Percentiles rank a stretch among this genome's conserved stretches.
phyloP scores from a whole-genome alignment of 2,888 invertebrate species.

The Lissonota sp. region DNA sequence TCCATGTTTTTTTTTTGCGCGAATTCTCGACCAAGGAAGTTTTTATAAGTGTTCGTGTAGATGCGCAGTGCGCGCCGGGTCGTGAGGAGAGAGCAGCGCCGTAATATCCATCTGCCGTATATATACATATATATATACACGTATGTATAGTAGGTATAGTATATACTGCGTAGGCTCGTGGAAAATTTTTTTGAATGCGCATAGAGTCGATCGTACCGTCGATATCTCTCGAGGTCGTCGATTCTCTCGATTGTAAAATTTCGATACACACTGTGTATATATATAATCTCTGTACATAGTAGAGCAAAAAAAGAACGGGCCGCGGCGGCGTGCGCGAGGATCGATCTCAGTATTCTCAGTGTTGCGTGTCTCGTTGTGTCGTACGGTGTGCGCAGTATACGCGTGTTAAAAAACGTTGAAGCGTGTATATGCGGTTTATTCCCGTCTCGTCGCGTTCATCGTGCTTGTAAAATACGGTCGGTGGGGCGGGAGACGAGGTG shows the following conservation, averaged over 20 bases:
- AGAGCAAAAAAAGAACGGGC: conserved; percentile 26
- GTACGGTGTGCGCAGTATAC: conserved; percentile 34
- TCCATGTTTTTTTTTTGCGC: too few species aligned
- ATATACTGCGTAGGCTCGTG: too few species aligned
- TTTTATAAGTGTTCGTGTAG: neutral
- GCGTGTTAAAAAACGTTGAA: neutral
- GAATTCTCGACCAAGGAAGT: neutral
- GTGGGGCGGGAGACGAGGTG: neutral
- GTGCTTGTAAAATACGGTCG: too few species aligned
- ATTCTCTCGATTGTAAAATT: neutral
- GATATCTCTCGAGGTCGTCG: conserved; percentile 54
- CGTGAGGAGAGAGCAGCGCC: neutral
- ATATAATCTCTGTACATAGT: conserved; percentile 38
- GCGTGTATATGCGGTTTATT: too few species aligned
- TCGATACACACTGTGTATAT: too few species aligned
- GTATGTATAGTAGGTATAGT: too few species aligned
- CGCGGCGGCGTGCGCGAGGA: conserved; percentile 64
- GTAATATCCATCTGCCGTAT: too few species aligned
- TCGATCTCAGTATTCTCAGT: too few species aligned
- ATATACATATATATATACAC: too few species aligned
- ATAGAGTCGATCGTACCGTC: neutral
- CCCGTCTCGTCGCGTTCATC: too few species aligned
- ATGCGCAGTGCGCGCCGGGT: conserved; percentile 1
- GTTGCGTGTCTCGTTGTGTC: conserved; percentile 59
- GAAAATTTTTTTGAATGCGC: neutral